Conservation (phyloP, 2,888 invertebrate genomes). For the Acanthosoma haemorrhoidale region DNA sequence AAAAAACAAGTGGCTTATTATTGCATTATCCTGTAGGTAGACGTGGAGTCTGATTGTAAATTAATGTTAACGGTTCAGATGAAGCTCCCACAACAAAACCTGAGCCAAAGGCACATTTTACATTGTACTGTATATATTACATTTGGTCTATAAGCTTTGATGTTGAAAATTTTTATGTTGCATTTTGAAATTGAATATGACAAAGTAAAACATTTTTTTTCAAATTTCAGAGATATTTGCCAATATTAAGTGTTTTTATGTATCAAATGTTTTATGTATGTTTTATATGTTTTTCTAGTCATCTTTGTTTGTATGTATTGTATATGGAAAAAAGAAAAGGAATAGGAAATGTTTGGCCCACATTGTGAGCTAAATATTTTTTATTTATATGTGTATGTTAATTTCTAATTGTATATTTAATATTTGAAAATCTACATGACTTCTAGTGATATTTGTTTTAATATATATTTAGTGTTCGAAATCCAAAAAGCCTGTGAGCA, state of each 20-base stretch:
- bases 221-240: background rate
- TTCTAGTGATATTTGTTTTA: constrained; percentile 9
- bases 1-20: too few relatives aligned
- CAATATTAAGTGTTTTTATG: constrained; percentile 5
- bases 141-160: background rate
- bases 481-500: constrained; percentile 9
- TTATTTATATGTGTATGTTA: constrained; percentile 6
- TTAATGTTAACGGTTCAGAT: background rate
- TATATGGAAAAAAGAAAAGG: background rate
- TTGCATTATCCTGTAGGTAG: background rate
- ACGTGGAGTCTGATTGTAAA: background rate
- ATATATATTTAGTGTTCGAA: background rate
- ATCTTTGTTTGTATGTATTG: constrained; percentile 16
- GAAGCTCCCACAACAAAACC: background rate
- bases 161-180: background rate
- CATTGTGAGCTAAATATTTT: constrained; percentile 1
- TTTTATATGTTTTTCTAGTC: constrained; percentile 18
- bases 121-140: too few relatives aligned
- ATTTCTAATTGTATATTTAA: constrained; percentile 2
- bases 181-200: background rate
- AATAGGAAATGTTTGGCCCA: background rate
- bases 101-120: background rate
- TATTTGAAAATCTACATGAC: background rate
- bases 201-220: background rate
- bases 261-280: constrained; percentile 10